These are phyloP conservation scores for Gracilinanus agilis DNA, from an alignment of 2,113 vertebrate genomes.

Conservation along the genomic window DNA sequence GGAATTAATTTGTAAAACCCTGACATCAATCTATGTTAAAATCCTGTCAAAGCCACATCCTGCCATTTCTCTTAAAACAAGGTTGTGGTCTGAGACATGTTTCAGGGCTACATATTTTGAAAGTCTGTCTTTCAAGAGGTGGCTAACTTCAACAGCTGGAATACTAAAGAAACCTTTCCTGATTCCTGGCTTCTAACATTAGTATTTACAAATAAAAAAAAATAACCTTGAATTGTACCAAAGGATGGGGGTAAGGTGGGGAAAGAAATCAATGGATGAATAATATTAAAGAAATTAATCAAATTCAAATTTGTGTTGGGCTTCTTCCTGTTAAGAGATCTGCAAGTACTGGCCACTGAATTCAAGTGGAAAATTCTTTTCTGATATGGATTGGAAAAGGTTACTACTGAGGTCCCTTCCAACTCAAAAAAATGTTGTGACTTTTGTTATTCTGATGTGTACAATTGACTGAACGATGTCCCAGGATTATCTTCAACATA, in stretches of 20 bases:
- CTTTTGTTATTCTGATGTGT: neutral
- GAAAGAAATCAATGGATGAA: conserved; percentile 50
- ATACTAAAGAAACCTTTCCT: conserved; percentile 48
- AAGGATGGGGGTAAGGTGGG: neutral
- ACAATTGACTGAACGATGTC: neutral
- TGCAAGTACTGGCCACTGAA: no score
- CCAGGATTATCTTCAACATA: neutral
- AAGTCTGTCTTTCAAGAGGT: conserved; percentile 52
- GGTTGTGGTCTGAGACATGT: neutral
- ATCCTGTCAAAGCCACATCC: neutral
- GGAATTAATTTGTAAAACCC: neutral
- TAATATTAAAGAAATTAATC: conserved; percentile 56
- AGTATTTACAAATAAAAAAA: conserved; percentile 13
- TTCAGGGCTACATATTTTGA: neutral
- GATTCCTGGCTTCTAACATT: neutral
- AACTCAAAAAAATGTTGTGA: neutral
- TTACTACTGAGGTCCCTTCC: neutral
- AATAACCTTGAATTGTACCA: conserved; percentile 32
- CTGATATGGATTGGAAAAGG: neutral
- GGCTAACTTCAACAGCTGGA: conserved; percentile 58
- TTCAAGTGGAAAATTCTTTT: no score
- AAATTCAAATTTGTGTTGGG: neutral
- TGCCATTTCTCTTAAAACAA: neutral
- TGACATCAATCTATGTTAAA: neutral
- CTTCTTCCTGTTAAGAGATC: no score